These are phyloP conservation scores for Caenorhabditis remanei DNA, from an alignment of 1,140 invertebrate genomes.

Conservation along the genomic window DNA sequence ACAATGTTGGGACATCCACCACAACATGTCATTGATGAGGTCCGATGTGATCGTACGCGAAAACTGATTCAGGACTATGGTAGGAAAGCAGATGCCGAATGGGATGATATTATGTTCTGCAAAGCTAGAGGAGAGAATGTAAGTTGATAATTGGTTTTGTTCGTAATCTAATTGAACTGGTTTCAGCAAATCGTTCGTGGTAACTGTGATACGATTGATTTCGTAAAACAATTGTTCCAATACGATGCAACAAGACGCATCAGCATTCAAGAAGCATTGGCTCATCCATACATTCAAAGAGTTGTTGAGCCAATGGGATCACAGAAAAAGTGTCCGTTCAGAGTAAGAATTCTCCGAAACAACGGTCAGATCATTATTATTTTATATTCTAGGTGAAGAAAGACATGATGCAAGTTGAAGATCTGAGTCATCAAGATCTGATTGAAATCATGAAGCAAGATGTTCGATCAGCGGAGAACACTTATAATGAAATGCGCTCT, in stretches of 20 bases:
- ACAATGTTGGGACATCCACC: conserved; percentile 70
- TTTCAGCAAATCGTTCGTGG: conserved; percentile 44
- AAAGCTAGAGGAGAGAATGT: conserved; percentile 57
- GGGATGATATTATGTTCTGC: conserved; percentile 70
- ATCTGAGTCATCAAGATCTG: conserved; percentile 69
- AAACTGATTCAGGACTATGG: conserved; percentile 70
- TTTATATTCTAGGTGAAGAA: conserved; percentile 72
- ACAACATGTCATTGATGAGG: conserved; percentile 71
- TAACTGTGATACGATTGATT: conserved; percentile 68
- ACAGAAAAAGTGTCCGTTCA: conserved; percentile 72
- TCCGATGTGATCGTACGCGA: conserved; percentile 72
- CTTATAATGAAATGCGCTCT: conserved; percentile 42
- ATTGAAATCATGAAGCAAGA: conserved; percentile 66
- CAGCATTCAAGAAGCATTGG: conserved; percentile 70
- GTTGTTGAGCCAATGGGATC: conserved; percentile 59
- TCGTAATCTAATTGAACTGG: neutral
- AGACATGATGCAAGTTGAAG: conserved; percentile 76
- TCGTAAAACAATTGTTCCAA: conserved; percentile 66
- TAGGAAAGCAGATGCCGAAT: conserved; percentile 54
- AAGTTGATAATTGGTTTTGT: neutral
- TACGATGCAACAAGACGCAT: conserved; percentile 69
- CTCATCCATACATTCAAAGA: conserved; percentile 69
- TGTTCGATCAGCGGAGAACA: conserved; percentile 69
- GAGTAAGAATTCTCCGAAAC: conserved; percentile 61
- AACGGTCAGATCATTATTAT: neutral